Evolutionary conservation across 2,888 invertebrate genomes (phyloP).

Genomic region (Molorchus minor): DNA sequence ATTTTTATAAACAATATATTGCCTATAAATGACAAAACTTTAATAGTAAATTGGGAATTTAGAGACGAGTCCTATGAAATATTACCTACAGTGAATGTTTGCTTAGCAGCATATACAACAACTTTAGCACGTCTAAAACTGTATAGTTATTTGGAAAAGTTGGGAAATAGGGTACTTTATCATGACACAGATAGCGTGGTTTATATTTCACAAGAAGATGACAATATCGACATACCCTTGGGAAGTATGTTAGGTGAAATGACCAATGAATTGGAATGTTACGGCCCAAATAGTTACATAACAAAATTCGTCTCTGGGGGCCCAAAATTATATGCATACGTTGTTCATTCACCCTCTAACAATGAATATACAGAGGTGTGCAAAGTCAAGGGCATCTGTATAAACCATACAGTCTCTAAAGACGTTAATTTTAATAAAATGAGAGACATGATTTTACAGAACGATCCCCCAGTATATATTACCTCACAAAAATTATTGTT

Average conservation of each 20-base stretch:
- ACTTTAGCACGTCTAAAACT: slow-evolving; percentile 31
- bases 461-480: neutral
- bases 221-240: slow-evolving; percentile 48
- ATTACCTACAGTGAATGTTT: slow-evolving; percentile 44
- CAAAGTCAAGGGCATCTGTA: slow-evolving; percentile 23
- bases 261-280: slow-evolving; percentile 52
- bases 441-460: slow-evolving; percentile 17
- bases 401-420: slow-evolving; percentile 26
- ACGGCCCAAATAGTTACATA: slow-evolving; percentile 52
- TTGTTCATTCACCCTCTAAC: slow-evolving; percentile 27
- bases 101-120: slow-evolving; percentile 44
- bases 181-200: slow-evolving; percentile 57
- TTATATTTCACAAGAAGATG: slow-evolving; percentile 35
- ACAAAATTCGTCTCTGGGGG: slow-evolving; percentile 53
- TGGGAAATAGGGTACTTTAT: slow-evolving; percentile 51
- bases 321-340: slow-evolving; percentile 54
- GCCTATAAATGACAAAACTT: slow-evolving; percentile 25
- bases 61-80: slow-evolving; percentile 33
- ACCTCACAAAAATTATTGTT: slow-evolving; percentile 5
- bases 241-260: slow-evolving; percentile 55
- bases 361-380: neutral
- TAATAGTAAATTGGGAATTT: slow-evolving; percentile 43
- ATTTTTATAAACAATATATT: slow-evolving; percentile 10
- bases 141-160: slow-evolving; percentile 44
- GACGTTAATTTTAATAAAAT: slow-evolving; percentile 26